These are phyloP conservation scores for Melikaiella ostensackeni DNA, from an alignment of 2,888 invertebrate species.

Conservation along the genomic window DNA sequence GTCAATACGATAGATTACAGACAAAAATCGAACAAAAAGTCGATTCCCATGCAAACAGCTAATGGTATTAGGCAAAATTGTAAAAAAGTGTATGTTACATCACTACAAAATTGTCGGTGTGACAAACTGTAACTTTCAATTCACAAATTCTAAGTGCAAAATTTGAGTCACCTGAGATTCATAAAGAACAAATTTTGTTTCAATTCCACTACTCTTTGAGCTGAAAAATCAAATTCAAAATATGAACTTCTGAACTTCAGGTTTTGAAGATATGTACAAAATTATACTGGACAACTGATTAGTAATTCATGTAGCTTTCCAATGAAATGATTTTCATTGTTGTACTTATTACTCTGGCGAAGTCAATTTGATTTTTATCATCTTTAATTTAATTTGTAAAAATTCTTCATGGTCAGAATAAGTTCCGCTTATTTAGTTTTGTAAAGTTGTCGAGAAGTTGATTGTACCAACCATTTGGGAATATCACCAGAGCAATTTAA, in stretches of 20 bases:
- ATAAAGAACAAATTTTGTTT: not conserved
- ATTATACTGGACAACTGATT: not conserved
- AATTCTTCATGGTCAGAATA: not conserved
- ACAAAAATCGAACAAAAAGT: slow-evolving; percentile 52
- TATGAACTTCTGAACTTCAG: not conserved
- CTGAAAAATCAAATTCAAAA: not conserved
- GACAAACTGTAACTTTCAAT: slow-evolving; percentile 10
- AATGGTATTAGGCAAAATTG: slow-evolving; percentile 52
- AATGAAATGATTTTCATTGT: not conserved
- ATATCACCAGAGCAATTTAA: slow-evolving; percentile 25
- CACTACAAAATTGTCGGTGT: slow-evolving; percentile 13
- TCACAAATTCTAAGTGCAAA: slow-evolving; percentile 16
- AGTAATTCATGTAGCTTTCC: not conserved
- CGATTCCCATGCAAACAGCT: slow-evolving; percentile 63
- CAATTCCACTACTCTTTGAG: not conserved
- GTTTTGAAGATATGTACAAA: slow-evolving; percentile 10
- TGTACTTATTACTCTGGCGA: not conserved
- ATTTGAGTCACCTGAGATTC: not conserved
- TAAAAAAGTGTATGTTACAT: slow-evolving; percentile 47
- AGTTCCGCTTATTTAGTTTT: not conserved
- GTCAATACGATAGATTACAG: slow-evolving; percentile 41
- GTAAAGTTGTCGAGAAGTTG: not conserved
- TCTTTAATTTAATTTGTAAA: not conserved
- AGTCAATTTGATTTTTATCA: not conserved
- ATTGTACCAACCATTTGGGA: slow-evolving; percentile 27